Percentiles rank a stretch among this genome's conserved stretches.
Conservation (phyloP, 2,888 invertebrate genomes). For the Ischnura elegans region DNA sequence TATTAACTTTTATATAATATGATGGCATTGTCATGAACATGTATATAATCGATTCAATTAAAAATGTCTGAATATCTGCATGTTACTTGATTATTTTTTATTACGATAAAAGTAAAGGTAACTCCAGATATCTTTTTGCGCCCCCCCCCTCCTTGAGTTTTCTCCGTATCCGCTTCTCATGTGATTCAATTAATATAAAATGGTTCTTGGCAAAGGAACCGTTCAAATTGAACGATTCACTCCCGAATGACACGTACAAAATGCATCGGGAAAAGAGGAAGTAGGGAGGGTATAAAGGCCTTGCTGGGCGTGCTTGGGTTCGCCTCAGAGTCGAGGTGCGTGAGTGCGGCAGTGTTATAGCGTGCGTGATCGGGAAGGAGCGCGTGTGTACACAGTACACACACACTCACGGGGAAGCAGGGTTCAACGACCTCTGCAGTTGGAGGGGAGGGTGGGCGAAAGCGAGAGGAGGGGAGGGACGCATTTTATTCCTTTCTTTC, state of each 20-base stretch:
- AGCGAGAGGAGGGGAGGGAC: not conserved
- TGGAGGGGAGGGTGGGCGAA: not conserved
- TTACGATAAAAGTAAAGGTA: no score
- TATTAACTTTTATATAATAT: no score
- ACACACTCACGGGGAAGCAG: constrained; percentile 37
- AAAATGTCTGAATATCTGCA: no score
- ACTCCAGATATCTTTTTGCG: no score
- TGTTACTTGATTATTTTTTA: no score
- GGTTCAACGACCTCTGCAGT: constrained; percentile 33
- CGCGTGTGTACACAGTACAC: constrained; percentile 30
- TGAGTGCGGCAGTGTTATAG: not conserved
- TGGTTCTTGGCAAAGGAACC: not conserved
- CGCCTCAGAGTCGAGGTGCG: not conserved
- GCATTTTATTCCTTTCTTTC: no score
- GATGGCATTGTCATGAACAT: no score
- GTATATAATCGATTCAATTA: no score
- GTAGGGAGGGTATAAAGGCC: not conserved
- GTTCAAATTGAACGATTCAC: not conserved
- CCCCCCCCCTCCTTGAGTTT: no score
- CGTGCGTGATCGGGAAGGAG: not conserved
- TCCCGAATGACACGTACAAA: no score
- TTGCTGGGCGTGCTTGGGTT: not conserved
- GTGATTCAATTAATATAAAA: no score
- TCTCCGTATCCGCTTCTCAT: no score
- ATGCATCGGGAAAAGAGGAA: not conserved